phyloP scores from a whole-genome alignment of 2,113 vertebrate species.

The Callionymus lyra region DNA sequence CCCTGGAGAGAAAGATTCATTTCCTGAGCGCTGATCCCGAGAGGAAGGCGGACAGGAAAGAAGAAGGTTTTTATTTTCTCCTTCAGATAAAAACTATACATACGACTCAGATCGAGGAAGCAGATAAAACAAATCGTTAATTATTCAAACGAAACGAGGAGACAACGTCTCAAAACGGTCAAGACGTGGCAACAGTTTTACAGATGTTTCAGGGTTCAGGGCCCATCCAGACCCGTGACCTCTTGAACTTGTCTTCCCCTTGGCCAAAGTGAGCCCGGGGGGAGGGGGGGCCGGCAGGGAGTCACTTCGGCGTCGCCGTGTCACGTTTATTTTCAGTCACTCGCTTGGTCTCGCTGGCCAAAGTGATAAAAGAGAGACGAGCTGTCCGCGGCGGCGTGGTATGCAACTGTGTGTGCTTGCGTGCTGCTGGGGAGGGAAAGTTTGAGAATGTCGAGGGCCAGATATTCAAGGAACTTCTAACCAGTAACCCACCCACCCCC shows the following conservation, averaged over 20 bases:
- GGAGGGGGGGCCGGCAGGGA: constrained; percentile 27
- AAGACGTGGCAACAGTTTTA: not conserved
- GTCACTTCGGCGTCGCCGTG: constrained; percentile 55
- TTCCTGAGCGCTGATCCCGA: constrained; percentile 33
- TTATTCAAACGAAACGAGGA: constrained; percentile 43
- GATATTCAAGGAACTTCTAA: constrained; percentile 54
- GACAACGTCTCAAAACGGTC: constrained; percentile 31
- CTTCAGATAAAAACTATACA: too few species aligned
- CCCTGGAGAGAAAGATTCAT: constrained; percentile 12
- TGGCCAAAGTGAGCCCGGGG: constrained; percentile 19
- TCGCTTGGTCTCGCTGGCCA: constrained; percentile 31
- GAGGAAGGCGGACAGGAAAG: constrained; percentile 32
- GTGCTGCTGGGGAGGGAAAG: constrained; percentile 43
- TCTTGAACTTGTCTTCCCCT: constrained; percentile 37
- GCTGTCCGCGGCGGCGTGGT: constrained; percentile 47
- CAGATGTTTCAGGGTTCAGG: constrained; percentile 35
- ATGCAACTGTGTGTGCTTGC: constrained; percentile 32
- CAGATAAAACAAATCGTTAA: constrained; percentile 41
- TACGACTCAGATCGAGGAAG: constrained; percentile 42
- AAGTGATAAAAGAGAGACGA: constrained; percentile 56
- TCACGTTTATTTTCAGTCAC: constrained; percentile 68
- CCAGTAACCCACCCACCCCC: constrained; percentile 34
- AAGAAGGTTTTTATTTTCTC: constrained; percentile 25
- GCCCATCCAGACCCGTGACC: constrained; percentile 31
- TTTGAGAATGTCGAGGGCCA: constrained; percentile 25